Percentiles rank a stretch among this genome's conserved stretches.
phyloP scores from a whole-genome alignment of 2,113 vertebrate genomes.

The Haemorhous mexicanus region DNA sequence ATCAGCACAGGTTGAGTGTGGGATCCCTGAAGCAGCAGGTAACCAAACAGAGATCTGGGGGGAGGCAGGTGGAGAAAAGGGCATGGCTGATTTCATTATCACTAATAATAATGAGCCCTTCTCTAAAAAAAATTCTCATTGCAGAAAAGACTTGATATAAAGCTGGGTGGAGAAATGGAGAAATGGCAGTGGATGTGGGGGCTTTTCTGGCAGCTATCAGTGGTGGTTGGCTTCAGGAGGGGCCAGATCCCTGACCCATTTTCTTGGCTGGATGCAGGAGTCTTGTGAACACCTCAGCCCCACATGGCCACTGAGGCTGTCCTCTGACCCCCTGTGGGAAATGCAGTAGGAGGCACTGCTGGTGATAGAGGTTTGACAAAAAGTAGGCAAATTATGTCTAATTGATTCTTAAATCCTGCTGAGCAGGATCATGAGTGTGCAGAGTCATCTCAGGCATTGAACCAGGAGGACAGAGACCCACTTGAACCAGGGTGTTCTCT shows the following conservation, averaged over 20 bases:
- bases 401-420: not conserved
- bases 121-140: not conserved
- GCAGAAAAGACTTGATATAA: fast-evolving
- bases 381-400: not conserved
- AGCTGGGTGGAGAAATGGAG: not conserved
- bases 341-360: not conserved
- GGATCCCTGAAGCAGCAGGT: not conserved
- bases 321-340: not conserved
- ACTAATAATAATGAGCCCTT: not conserved
- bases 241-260: not conserved
- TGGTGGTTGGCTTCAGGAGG: not conserved
- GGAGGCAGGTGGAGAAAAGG: not conserved
- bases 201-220: not conserved
- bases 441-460: not conserved
- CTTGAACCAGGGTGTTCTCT: not conserved
- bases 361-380: not conserved
- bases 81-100: conserved; percentile 4
- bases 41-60: not conserved
- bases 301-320: fast-evolving
- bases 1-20: not conserved
- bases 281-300: not conserved
- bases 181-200: not conserved
- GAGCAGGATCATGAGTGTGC: not conserved
- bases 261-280: not conserved
- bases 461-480: not conserved